phyloP scores from a whole-genome alignment of 2,113 vertebrate species.

The Motacilla alba region DNA sequence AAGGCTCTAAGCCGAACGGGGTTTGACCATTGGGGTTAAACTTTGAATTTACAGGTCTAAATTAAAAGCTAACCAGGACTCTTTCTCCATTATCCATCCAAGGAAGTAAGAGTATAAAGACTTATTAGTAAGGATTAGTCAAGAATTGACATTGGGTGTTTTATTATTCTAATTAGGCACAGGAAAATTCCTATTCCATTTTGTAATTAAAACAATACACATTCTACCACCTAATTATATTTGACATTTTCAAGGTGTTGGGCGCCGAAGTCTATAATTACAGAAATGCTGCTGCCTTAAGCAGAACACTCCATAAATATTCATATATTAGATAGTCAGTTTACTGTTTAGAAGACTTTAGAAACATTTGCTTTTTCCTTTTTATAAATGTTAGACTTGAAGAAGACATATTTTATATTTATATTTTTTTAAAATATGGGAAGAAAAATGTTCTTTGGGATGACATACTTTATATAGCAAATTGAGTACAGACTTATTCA shows the following conservation, averaged over 20 bases:
- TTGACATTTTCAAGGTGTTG: conserved; percentile 60
- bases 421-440: neutral
- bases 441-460: neutral
- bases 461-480: neutral
- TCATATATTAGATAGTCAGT: conserved; percentile 45
- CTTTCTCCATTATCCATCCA: neutral
- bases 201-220: conserved; percentile 52
- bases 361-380: neutral
- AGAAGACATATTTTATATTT: neutral
- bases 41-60: neutral
- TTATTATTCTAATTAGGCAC: conserved; percentile 43
- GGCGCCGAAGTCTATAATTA: conserved; percentile 15
- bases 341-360: conserved; percentile 14
- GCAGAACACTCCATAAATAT: conserved; percentile 44
- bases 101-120: neutral
- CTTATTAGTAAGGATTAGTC: neutral
- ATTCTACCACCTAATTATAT: conserved; percentile 56
- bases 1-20: neutral
- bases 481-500: conserved; percentile 2
- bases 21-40: neutral
- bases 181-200: conserved; percentile 27
- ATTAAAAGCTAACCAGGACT: neutral
- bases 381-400: neutral
- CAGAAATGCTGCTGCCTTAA: conserved; percentile 18
- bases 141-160: neutral